A percentile compares a stretch with the other conserved stretches of the same genome.
These are phyloP conservation scores for Drosophila obscura DNA, from an alignment of 1,140 invertebrate species.

Conservation along the genomic window DNA sequence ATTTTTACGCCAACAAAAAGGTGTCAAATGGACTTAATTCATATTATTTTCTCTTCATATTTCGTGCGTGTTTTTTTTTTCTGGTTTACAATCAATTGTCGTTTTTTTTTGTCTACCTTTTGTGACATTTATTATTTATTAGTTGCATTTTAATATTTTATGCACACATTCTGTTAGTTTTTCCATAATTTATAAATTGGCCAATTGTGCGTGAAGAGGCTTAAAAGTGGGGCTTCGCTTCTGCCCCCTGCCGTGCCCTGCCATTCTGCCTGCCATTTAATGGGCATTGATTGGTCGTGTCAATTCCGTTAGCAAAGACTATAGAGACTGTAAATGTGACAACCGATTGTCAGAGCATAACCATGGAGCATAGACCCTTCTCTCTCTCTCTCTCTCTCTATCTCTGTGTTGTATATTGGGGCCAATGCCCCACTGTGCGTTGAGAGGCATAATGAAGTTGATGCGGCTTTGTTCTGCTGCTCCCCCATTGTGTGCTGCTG, in stretches of 20 bases:
- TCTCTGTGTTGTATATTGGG: no score
- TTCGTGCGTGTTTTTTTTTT: conserved; percentile 10
- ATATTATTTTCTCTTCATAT: conserved; percentile 39
- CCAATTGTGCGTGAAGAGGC: conserved; percentile 44
- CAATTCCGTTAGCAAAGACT: background rate
- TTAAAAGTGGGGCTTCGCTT: conserved; percentile 16
- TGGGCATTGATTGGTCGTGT: conserved; percentile 26
- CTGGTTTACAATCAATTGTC: background rate
- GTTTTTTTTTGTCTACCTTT: background rate
- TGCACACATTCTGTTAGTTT: conserved; percentile 45
- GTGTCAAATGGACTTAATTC: conserved; percentile 78
- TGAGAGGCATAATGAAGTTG: conserved; percentile 55
- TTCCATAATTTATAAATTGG: conserved; percentile 44
- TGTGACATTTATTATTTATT: conserved; percentile 72
- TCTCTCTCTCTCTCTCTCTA: no score
- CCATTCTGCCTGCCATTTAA: no score
- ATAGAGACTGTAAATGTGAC: conserved; percentile 19
- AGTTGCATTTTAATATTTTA: conserved; percentile 69
- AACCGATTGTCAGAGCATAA: conserved; percentile 28
- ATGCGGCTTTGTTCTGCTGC: conserved; percentile 49
- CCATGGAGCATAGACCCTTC: no score
- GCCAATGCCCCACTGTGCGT: conserved; percentile 60
- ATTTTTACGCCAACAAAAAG: conserved; percentile 66
- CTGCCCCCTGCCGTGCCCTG: conserved; percentile 15
- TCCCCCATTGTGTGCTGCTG: conserved; percentile 25